phyloP scores from a whole-genome alignment of 2,888 invertebrate genomes.

The Apoderus coryli region DNA sequence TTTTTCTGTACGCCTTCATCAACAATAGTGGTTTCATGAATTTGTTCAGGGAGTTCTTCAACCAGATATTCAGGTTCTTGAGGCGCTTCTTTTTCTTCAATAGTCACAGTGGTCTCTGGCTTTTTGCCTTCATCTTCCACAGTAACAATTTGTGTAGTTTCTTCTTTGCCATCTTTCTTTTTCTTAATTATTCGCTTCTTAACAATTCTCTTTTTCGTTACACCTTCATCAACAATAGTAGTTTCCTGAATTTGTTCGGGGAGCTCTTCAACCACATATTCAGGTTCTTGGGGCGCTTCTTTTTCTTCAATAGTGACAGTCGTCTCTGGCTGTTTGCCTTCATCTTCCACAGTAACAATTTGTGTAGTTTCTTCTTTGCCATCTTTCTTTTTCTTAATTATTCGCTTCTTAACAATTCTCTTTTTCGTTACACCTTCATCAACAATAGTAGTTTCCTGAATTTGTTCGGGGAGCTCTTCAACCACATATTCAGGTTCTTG shows the following conservation, averaged over 20 bases:
- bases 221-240: conserved; percentile 17
- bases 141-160: conserved; percentile 21
- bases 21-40: conserved; percentile 21
- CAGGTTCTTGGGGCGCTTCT: too few species aligned
- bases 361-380: conserved; percentile 27
- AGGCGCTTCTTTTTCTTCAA: conserved; percentile 18
- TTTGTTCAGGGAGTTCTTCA: conserved; percentile 29
- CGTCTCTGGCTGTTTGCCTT: conserved; percentile 29
- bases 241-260: conserved; percentile 20
- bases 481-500: conserved; percentile 23
- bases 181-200: conserved; percentile 30
- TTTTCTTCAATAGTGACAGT: conserved; percentile 22
- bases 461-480: conserved; percentile 22
- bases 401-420: conserved; percentile 15
- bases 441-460: conserved; percentile 25
- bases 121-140: conserved; percentile 28
- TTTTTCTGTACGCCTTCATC: conserved; percentile 20
- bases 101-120: conserved; percentile 27
- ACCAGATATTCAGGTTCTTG: conserved; percentile 21
- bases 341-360: conserved; percentile 22
- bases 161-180: conserved; percentile 29
- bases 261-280: conserved; percentile 28
- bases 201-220: conserved; percentile 19
- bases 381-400: conserved; percentile 30
- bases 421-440: conserved; percentile 25